Evolutionary conservation across 2,113 vertebrate genomes (phyloP).

Genomic region (Phylloscopus trochilus): DNA sequence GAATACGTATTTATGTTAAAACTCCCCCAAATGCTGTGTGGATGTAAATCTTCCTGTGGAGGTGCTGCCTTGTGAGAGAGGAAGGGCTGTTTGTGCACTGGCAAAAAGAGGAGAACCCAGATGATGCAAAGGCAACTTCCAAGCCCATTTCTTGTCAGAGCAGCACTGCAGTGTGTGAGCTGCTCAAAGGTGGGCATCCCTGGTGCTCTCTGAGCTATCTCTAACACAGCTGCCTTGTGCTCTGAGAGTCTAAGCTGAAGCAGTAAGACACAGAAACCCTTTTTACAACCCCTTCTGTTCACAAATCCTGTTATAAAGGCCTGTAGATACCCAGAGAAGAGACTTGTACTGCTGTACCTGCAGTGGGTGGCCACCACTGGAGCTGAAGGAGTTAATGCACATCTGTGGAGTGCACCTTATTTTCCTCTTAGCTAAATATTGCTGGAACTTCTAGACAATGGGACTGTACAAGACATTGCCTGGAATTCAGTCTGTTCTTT

Average conservation of each 20-base stretch:
- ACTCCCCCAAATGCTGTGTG: not conserved
- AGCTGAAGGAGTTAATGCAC: not conserved
- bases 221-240: not conserved
- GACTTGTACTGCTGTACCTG: not conserved
- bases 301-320: not conserved
- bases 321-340: not conserved
- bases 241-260: not conserved
- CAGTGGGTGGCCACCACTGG: not conserved
- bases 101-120: not conserved
- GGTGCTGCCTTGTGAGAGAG: not conserved
- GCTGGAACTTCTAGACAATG: not conserved
- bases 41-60: not conserved
- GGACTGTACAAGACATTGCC: not conserved
- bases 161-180: not conserved
- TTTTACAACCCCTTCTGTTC: not conserved
- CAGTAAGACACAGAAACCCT: not conserved
- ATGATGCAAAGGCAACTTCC: not conserved
- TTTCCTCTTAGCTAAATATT: not conserved
- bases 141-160: not conserved
- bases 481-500: not conserved
- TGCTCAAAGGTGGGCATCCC: not conserved
- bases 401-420: not conserved
- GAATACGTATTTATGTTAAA: not conserved
- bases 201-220: not conserved
- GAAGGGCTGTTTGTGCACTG: not conserved